Percentiles rank a stretch among this genome's conserved stretches.
Evolutionary conservation across 2,797 vertebrate species (phyloP).

Genomic region (Sternarchorhynchus goeldii): DNA sequence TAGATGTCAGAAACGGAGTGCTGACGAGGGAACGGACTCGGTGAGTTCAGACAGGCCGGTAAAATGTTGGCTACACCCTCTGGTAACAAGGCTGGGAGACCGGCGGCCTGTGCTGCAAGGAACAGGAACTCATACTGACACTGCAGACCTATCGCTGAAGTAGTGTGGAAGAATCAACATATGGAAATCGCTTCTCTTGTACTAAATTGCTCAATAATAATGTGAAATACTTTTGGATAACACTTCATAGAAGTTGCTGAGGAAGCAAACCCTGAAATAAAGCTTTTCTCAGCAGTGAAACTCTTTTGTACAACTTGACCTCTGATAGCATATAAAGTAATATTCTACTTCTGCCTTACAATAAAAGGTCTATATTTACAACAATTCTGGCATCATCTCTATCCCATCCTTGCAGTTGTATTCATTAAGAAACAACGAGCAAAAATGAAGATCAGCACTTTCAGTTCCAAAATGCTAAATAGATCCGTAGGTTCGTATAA

Average conservation of each 20-base stretch:
- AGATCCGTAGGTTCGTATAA: too few relatives aligned
- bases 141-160: background rate
- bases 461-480: too few relatives aligned
- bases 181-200: constrained; percentile 13
- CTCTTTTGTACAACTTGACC: background rate
- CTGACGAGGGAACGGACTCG: constrained; percentile 13
- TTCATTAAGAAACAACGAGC: background rate
- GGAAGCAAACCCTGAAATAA: background rate
- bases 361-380: background rate
- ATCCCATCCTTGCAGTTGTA: background rate
- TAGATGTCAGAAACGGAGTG: constrained; percentile 27
- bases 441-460: too few relatives aligned
- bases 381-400: background rate
- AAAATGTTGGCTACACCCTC: background rate
- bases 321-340: background rate
- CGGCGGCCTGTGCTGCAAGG: background rate
- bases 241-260: background rate
- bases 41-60: background rate
- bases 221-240: constrained; percentile 10
- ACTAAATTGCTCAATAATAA: constrained; percentile 18
- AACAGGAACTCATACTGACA: background rate
- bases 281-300: background rate
- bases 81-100: background rate
- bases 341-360: background rate
- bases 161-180: constrained; percentile 3